Conservation (phyloP, 2,888 invertebrate genomes). For the Diachrysia chrysitis region DNA sequence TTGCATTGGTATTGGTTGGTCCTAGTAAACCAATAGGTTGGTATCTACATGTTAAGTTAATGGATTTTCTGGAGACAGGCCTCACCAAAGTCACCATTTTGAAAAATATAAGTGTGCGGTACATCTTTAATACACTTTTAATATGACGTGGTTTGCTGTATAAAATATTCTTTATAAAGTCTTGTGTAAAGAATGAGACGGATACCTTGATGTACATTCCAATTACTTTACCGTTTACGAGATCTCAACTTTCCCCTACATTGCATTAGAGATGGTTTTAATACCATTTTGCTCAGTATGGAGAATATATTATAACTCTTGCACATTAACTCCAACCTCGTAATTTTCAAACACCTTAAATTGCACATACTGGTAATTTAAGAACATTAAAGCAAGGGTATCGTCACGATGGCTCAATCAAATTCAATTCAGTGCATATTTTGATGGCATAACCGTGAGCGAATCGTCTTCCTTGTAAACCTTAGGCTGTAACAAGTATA, state of each 20-base stretch:
- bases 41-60: no score
- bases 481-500: not conserved
- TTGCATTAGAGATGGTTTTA: not conserved
- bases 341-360: not conserved
- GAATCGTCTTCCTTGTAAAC: not conserved
- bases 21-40: no score
- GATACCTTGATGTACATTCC: not conserved
- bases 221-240: not conserved
- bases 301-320: not conserved
- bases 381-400: not conserved
- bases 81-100: no score
- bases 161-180: not conserved
- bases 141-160: not conserved
- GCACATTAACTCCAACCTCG: not conserved
- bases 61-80: no score
- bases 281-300: not conserved
- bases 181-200: not conserved
- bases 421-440: slow-evolving; percentile 2
- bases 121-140: no score
- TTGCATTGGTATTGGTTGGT: no score
- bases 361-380: slow-evolving; percentile 1
- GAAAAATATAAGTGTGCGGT: no score
- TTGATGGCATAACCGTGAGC: not conserved
- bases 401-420: slow-evolving; percentile 1
- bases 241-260: not conserved